Evolutionary conservation across 2,113 vertebrate species (phyloP).

Genomic region (Microcebus griseorufus): DNA sequence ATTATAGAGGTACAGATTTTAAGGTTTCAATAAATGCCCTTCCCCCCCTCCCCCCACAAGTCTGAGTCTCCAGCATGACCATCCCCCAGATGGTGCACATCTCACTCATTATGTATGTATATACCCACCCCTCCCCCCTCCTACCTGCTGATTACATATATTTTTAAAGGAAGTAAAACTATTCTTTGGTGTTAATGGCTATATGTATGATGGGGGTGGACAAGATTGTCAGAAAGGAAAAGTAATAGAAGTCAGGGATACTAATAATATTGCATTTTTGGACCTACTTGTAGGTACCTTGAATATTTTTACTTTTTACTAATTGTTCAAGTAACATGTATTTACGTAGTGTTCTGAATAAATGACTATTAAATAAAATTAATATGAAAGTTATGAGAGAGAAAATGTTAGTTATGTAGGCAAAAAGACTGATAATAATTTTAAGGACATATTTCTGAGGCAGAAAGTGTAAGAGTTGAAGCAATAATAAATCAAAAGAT

Average conservation of each 20-base stretch:
- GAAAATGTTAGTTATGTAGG: not conserved
- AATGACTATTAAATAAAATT: not conserved
- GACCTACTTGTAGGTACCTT: not conserved
- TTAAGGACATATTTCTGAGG: not conserved
- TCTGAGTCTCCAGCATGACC: too few species aligned
- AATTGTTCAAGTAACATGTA: not conserved
- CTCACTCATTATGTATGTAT: too few species aligned
- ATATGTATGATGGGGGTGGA: too few species aligned
- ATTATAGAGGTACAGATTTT: too few species aligned
- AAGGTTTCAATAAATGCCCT: too few species aligned
- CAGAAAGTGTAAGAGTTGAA: not conserved
- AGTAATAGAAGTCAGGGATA: not conserved
- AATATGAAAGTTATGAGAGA: not conserved
- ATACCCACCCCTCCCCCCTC: too few species aligned
- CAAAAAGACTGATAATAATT: not conserved
- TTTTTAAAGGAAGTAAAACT: not conserved
- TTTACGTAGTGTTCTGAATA: not conserved
- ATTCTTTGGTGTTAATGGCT: not conserved
- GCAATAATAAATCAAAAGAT: not conserved
- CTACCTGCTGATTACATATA: not conserved
- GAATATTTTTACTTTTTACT: not conserved
- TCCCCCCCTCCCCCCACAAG: too few species aligned
- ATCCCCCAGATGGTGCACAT: too few species aligned
- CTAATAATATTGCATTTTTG: not conserved
- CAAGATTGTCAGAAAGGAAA: not conserved